Conservation (phyloP, 2,888 invertebrate genomes). For the Brenthis hecate region DNA sequence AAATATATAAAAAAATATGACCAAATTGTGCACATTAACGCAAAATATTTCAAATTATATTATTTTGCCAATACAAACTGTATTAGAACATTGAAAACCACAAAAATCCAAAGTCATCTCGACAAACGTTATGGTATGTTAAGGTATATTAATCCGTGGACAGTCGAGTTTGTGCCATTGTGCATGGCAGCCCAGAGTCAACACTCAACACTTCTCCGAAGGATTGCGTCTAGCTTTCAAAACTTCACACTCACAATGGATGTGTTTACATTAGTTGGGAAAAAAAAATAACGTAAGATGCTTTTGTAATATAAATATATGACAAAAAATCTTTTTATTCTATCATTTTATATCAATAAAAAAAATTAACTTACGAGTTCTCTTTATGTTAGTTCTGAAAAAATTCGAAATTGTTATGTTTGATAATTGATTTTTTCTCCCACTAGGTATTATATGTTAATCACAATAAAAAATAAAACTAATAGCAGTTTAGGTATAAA, state of each 20-base stretch:
- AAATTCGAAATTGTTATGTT: no score
- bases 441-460: no score
- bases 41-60: not conserved
- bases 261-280: constrained; percentile 40
- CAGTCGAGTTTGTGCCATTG: constrained; percentile 71
- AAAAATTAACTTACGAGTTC: no score
- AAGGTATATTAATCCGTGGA: constrained; percentile 68
- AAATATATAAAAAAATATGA: no score
- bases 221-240: constrained; percentile 67
- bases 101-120: constrained; percentile 61
- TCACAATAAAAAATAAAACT: no score
- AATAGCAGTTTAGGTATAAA: no score
- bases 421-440: no score
- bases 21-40: not conserved
- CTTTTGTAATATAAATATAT: constrained; percentile 18
- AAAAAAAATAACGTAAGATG: constrained; percentile 18
- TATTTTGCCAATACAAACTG: not conserved
- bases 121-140: constrained; percentile 56
- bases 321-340: constrained; percentile 6
- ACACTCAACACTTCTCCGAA: constrained; percentile 76
- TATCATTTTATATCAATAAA: not conserved
- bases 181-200: constrained; percentile 64
- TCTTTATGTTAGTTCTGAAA: no score
- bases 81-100: constrained; percentile 19
- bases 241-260: constrained; percentile 61